Conservation (phyloP, 2,888 invertebrate species). For the Drosophila meridiana region DNA sequence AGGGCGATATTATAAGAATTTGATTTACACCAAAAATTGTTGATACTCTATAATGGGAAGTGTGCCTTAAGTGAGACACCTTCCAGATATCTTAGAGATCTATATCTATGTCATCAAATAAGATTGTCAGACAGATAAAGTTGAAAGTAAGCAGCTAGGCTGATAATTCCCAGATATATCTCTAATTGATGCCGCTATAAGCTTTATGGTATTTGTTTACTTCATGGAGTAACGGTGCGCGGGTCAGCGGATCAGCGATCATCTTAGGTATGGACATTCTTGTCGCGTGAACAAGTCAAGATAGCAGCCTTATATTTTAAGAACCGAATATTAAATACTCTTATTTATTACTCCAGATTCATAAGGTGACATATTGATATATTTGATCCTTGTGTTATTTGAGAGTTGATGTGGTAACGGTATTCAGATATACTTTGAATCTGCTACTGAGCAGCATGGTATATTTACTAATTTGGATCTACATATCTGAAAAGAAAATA, state of each 20-base stretch:
- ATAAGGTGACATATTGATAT: background rate
- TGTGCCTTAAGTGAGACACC: background rate
- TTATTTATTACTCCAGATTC: background rate
- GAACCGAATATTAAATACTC: background rate
- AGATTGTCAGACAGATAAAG: background rate
- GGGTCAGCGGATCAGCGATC: conserved; percentile 14
- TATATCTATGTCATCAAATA: background rate
- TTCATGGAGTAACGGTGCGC: conserved; percentile 9
- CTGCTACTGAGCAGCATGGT: too few relatives aligned
- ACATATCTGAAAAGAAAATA: too few relatives aligned
- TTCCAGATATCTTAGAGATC: background rate
- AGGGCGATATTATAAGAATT: background rate
- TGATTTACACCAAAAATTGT: background rate
- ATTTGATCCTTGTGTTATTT: background rate
- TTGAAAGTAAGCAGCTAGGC: background rate
- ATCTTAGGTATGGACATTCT: background rate
- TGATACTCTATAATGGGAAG: background rate
- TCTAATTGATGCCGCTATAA: background rate
- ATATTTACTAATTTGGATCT: too few relatives aligned
- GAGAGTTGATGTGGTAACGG: background rate
- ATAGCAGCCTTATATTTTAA: background rate
- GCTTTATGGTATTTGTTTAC: background rate
- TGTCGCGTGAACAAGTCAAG: conserved; percentile 1
- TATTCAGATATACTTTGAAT: background rate
- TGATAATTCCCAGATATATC: background rate